These are phyloP conservation scores for Drosophila niveifrons DNA, from an alignment of 2,888 invertebrate genomes.

Conservation along the genomic window DNA sequence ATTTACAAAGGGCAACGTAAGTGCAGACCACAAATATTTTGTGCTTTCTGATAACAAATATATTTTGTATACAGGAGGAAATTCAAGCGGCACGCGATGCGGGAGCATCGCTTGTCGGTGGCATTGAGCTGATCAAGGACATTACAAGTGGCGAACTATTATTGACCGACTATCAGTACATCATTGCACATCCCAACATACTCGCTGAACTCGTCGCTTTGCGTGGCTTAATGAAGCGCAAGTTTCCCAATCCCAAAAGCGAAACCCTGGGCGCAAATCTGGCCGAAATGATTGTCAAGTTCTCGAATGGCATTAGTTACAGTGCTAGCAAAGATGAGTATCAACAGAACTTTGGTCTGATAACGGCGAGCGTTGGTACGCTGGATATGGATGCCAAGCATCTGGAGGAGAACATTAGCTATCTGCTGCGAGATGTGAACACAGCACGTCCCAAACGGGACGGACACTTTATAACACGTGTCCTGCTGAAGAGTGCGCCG, in stretches of 20 bases:
- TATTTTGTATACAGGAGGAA: conserved; percentile 70
- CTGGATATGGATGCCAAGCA: conserved; percentile 90
- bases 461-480: conserved; percentile 90
- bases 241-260: conserved; percentile 89
- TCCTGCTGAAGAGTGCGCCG: conserved; percentile 88
- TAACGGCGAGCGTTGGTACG: conserved; percentile 89
- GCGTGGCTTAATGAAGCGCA: conserved; percentile 91
- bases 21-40: conserved; percentile 14
- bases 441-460: conserved; percentile 88
- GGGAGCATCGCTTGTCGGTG: conserved; percentile 91
- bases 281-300: conserved; percentile 87
- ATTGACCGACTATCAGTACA: conserved; percentile 89
- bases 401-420: conserved; percentile 90
- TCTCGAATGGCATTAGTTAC: conserved; percentile 90
- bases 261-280: conserved; percentile 91
- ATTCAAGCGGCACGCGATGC: conserved; percentile 88
- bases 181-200: conserved; percentile 93
- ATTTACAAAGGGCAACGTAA: conserved; percentile 89
- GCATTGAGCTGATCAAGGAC: conserved; percentile 90
- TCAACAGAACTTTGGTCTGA: conserved; percentile 90
- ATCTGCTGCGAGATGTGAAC: conserved; percentile 89
- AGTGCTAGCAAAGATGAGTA: conserved; percentile 88
- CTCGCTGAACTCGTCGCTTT: conserved; percentile 91
- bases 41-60: neutral
- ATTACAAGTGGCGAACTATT: conserved; percentile 91